Percentiles rank a stretch among this genome's conserved stretches.
Evolutionary conservation across 2,113 vertebrate species (phyloP).

Genomic region (Calyptommatus sinebrachiatus): DNA sequence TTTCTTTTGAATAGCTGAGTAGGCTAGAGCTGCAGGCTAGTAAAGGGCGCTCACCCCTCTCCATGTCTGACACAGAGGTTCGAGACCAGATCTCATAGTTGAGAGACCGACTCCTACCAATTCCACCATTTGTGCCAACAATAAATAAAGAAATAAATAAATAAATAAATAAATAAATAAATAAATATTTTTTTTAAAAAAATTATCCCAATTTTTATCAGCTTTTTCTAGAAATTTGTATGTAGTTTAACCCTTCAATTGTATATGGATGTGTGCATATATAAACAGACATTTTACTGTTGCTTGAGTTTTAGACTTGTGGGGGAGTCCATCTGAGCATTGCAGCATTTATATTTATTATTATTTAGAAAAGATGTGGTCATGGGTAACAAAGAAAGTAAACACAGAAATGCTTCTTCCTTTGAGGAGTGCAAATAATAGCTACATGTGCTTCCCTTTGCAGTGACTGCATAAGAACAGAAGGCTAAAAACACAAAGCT

Average conservation of each 20-base stretch:
- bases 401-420: constrained; percentile 33
- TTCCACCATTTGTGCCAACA: too few species aligned
- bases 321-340: neutral
- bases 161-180: too few species aligned
- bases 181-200: too few species aligned
- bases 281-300: neutral
- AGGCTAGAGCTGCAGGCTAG: too few species aligned
- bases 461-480: neutral
- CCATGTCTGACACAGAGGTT: too few species aligned
- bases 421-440: constrained; percentile 30
- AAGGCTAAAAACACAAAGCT: neutral
- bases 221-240: neutral
- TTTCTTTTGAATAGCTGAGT: too few species aligned
- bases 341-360: constrained; percentile 16
- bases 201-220: too few species aligned
- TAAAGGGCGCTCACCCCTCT: too few species aligned
- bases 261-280: neutral
- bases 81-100: too few species aligned
- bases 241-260: neutral
- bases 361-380: constrained; percentile 22
- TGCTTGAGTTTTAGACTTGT: neutral
- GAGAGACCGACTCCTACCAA: too few species aligned
- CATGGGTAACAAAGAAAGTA: constrained; percentile 14
- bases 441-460: neutral
- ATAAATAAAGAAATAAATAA: too few species aligned